Conservation (phyloP, 2,797 vertebrate genomes). For the Alosa sapidissima region DNA sequence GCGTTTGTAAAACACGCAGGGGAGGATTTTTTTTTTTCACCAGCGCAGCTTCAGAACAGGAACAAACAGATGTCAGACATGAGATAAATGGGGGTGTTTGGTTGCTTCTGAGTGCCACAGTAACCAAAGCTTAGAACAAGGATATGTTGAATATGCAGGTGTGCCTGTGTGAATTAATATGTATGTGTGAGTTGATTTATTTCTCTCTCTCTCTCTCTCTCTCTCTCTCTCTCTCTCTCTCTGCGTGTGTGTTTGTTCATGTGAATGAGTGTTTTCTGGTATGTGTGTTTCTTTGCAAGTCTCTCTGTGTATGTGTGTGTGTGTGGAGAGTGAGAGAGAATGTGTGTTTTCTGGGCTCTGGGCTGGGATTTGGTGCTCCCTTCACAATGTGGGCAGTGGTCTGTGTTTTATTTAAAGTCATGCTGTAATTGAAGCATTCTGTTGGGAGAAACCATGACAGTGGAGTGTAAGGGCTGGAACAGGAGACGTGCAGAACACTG, state of each 20-base stretch:
- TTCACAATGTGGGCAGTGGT: conserved; percentile 24
- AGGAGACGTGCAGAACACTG: not conserved
- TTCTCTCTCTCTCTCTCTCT: not conserved
- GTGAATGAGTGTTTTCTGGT: too few relatives aligned
- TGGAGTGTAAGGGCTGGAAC: not conserved
- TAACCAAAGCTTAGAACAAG: not conserved
- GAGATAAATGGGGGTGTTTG: conserved; percentile 15
- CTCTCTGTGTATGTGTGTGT: not conserved
- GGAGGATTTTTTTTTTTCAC: not conserved
- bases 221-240: not conserved
- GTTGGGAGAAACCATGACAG: not conserved
- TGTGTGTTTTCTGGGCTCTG: not conserved
- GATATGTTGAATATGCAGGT: not conserved
- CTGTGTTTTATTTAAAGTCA: conserved; percentile 25
- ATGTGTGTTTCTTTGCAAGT: too few relatives aligned
- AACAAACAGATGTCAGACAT: conserved; percentile 18
- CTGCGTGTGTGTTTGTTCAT: not conserved
- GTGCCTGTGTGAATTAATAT: not conserved
- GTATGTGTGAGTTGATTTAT: not conserved
- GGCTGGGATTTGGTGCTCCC: conserved; percentile 17
- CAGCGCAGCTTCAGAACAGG: not conserved
- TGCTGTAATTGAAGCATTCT: conserved; percentile 15
- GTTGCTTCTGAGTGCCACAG: not conserved
- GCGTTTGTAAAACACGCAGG: not conserved
- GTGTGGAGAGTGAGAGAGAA: too few relatives aligned